phyloP scores from a whole-genome alignment of 2,888 invertebrate species.

The Drosophila meridiana region DNA sequence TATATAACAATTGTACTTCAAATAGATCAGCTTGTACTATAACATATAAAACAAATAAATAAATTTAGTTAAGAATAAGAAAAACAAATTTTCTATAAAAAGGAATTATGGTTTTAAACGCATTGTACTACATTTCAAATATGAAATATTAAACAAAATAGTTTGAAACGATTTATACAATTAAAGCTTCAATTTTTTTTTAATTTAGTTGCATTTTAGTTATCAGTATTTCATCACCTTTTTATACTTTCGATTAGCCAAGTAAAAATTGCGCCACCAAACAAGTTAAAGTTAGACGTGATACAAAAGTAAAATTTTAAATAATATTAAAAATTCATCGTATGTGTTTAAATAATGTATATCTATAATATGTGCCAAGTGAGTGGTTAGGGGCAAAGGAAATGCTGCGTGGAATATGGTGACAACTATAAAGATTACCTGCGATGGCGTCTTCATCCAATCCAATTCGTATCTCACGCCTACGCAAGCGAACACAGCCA shows the following conservation, averaged over 20 bases:
- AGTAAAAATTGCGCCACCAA: conserved; percentile 1
- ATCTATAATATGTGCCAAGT: conserved; percentile 9
- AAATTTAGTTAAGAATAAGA: no score
- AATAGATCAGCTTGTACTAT: not conserved
- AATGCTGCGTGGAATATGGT: conserved; percentile 80
- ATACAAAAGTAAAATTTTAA: not conserved
- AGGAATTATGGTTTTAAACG: not conserved
- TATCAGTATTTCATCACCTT: not conserved
- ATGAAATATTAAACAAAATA: no score
- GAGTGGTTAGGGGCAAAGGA: conserved; percentile 20
- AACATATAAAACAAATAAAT: no score
- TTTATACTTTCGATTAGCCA: not conserved
- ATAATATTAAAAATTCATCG: not conserved
- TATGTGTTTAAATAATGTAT: not conserved
- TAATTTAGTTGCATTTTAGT: no score
- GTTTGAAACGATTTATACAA: no score
- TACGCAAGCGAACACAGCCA: conserved; percentile 44
- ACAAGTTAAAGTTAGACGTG: not conserved
- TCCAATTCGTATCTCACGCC: conserved; percentile 83
- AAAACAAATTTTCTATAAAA: not conserved
- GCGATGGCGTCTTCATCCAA: conserved; percentile 85
- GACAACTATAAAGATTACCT: conserved; percentile 85
- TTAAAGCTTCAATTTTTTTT: no score
- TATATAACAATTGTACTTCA: not conserved
- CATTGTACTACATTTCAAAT: not conserved